Evolutionary conservation across 2,113 vertebrate genomes (phyloP).

Genomic region (Bos indicus): DNA sequence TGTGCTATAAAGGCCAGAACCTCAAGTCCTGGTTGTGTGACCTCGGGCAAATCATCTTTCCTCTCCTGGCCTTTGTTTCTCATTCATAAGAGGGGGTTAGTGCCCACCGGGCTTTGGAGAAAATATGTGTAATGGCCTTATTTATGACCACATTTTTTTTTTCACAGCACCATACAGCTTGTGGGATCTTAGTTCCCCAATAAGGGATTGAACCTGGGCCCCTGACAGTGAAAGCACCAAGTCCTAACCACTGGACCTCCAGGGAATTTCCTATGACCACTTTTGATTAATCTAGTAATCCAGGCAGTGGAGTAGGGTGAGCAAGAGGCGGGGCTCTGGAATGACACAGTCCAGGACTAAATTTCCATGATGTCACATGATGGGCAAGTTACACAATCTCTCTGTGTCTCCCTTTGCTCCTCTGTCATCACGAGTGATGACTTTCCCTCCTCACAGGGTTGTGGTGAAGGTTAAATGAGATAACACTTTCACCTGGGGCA

Average conservation of each 20-base stretch:
- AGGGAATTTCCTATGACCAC: not conserved
- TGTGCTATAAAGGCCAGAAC: not conserved
- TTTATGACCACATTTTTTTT: not conserved
- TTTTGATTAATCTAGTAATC: not conserved
- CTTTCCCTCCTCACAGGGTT: not conserved
- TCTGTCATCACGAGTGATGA: not conserved
- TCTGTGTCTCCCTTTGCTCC: not conserved
- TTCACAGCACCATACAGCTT: not conserved
- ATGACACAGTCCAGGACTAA: not conserved
- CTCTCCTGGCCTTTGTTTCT: not conserved
- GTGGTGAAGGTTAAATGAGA: not conserved
- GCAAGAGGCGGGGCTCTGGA: not conserved
- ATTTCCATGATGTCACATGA: not conserved
- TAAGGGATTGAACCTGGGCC: not conserved
- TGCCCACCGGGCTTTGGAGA: not conserved
- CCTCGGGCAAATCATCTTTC: not conserved
- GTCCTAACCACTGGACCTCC: not conserved
- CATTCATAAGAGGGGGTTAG: not conserved
- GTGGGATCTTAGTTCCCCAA: not conserved
- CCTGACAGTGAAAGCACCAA: not conserved
- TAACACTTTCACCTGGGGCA: not conserved
- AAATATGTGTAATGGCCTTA: not conserved
- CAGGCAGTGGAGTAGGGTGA: not conserved
- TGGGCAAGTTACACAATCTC: not conserved
- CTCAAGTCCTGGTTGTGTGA: not conserved